A percentile compares a stretch with the other conserved stretches of the same genome.
These are phyloP conservation scores for Lycopodina hypogea DNA, from an alignment of 37 sponge, comb jelly and placozoan genomes.

Conservation along the genomic window DNA sequence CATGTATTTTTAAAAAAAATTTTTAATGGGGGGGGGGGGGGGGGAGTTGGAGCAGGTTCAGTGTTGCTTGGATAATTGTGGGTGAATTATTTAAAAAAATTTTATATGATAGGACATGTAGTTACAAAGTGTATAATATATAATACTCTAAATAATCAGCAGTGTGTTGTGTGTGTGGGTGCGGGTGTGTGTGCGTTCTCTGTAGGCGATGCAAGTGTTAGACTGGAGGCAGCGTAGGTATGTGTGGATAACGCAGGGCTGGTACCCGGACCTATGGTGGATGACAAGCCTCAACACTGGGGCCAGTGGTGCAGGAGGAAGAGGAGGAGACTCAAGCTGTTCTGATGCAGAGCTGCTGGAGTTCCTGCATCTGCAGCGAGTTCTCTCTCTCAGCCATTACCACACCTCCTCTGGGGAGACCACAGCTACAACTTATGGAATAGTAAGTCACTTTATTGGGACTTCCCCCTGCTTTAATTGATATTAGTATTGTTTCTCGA, in stretches of 20 bases:
- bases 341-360: background rate
- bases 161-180: no score
- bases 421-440: background rate
- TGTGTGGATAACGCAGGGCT: constrained; percentile 30
- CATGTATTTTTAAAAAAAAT: no score
- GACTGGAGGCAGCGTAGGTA: background rate
- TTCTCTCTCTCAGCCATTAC: constrained; percentile 4
- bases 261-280: constrained; percentile 37
- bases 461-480: no score
- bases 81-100: no score
- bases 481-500: no score
- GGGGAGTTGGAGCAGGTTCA: no score
- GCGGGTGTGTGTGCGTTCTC: background rate
- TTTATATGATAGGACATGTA: no score
- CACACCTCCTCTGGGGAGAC: background rate
- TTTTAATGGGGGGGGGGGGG: no score
- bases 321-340: background rate
- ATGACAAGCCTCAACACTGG: background rate
- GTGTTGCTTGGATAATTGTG: no score
- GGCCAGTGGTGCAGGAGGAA: background rate
- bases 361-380: constrained; percentile 7
- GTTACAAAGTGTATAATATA: no score
- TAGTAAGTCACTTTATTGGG: constrained; percentile 12
- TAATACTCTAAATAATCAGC: no score
- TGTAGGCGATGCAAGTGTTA: background rate